These are phyloP conservation scores for Cydia splendana DNA, from an alignment of 1,140 invertebrate genomes.

Conservation along the genomic window DNA sequence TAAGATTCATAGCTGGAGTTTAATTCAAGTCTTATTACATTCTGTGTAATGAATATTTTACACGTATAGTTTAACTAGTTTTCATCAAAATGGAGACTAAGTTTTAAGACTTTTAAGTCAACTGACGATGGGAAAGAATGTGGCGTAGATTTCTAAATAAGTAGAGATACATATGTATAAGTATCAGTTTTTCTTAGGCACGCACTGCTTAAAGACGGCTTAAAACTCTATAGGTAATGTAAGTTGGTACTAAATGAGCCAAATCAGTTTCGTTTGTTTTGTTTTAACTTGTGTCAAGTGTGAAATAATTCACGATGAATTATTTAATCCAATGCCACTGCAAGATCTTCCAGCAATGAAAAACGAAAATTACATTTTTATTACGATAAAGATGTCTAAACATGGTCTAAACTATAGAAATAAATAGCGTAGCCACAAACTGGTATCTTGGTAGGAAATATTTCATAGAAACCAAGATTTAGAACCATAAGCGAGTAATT, in stretches of 20 bases:
- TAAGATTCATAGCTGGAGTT: not conserved
- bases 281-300: too few species aligned
- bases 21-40: conserved; percentile 6
- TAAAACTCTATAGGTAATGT: too few species aligned
- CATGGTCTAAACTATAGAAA: not conserved
- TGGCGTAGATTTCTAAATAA: too few species aligned
- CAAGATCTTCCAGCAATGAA: not conserved
- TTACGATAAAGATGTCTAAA: not conserved
- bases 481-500: conserved; percentile 17
- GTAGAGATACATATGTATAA: too few species aligned
- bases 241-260: too few species aligned
- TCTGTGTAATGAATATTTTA: conserved; percentile 1
- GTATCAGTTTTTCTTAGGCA: too few species aligned
- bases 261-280: too few species aligned
- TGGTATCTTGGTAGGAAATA: not conserved
- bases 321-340: not conserved
- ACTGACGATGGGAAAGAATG: too few species aligned
- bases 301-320: too few species aligned
- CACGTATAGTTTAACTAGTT: not conserved
- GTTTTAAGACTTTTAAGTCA: too few species aligned
- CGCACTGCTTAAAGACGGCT: too few species aligned
- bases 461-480: not conserved
- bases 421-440: not conserved
- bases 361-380: not conserved
- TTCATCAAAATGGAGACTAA: not conserved